Evolutionary conservation across 1,140 invertebrate species (phyloP).

Genomic region (Asobara japonica): DNA sequence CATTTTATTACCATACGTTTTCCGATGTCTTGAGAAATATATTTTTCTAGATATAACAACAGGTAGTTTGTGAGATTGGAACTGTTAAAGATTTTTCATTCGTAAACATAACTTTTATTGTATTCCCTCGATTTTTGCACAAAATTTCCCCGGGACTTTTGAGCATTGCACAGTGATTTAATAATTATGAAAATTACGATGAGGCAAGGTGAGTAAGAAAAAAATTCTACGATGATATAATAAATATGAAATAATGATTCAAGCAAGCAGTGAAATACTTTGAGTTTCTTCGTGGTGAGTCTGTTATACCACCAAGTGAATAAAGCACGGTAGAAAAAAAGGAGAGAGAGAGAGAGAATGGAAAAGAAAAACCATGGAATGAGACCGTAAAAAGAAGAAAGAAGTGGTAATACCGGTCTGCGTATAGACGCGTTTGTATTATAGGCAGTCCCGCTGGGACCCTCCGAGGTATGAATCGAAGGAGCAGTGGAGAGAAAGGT

Average conservation of each 20-base stretch:
- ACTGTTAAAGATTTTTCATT: too few relatives aligned
- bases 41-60: too few relatives aligned
- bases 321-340: neutral
- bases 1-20: too few relatives aligned
- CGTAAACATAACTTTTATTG: too few relatives aligned
- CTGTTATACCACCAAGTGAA: conserved; percentile 1
- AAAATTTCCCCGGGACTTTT: neutral
- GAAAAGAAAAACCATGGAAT: neutral
- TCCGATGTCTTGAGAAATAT: too few relatives aligned
- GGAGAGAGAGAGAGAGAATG: neutral
- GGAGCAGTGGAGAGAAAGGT: neutral
- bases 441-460: conserved; percentile 1
- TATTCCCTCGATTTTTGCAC: too few relatives aligned
- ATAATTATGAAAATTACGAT: neutral
- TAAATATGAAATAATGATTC: conserved; percentile 10
- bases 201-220: neutral
- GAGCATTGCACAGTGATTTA: neutral
- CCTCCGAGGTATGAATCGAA: conserved; percentile 13
- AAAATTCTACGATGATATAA: neutral
- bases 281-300: neutral
- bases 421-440: conserved; percentile 15
- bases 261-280: neutral
- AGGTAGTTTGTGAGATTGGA: too few relatives aligned
- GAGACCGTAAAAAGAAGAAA: conserved; percentile 13
- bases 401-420: conserved; percentile 16